Conservation (phyloP, 2,888 invertebrate species). For the Acanthosepion lycidas region DNA sequence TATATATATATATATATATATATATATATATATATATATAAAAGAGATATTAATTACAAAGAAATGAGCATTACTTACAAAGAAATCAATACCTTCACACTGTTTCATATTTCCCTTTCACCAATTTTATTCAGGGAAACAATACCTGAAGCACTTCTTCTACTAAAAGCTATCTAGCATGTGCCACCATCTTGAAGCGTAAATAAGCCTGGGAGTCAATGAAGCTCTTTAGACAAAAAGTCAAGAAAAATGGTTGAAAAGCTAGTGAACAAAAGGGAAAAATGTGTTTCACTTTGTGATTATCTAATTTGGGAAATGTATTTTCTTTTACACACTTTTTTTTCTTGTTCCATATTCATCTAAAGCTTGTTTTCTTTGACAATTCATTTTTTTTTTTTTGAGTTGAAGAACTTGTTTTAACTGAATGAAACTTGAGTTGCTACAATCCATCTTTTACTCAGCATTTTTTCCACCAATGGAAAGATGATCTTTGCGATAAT, state of each 20-base stretch:
- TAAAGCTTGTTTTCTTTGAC: background rate
- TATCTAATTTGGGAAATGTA: slow-evolving; percentile 33
- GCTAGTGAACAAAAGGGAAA: background rate
- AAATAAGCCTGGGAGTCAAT: background rate
- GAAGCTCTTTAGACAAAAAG: slow-evolving; percentile 1
- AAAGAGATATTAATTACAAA: background rate
- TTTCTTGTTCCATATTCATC: background rate
- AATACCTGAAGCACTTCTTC: background rate
- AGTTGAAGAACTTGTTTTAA: background rate
- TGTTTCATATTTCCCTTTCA: background rate
- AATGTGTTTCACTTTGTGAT: slow-evolving; percentile 18
- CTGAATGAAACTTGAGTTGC: too few relatives aligned
- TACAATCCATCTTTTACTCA: too few relatives aligned
- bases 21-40: background rate
- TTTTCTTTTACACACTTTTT: background rate
- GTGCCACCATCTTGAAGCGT: slow-evolving; percentile 2
- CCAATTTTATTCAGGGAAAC: background rate
- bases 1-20: background rate
- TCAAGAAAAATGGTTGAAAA: background rate
- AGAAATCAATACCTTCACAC: background rate
- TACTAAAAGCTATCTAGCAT: background rate
- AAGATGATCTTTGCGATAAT: background rate
- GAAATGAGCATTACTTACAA: background rate
- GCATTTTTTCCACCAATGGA: background rate
- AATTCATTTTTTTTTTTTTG: background rate